phyloP scores from a whole-genome alignment of 2,113 vertebrate genomes.

The Triplophysa dalaica region DNA sequence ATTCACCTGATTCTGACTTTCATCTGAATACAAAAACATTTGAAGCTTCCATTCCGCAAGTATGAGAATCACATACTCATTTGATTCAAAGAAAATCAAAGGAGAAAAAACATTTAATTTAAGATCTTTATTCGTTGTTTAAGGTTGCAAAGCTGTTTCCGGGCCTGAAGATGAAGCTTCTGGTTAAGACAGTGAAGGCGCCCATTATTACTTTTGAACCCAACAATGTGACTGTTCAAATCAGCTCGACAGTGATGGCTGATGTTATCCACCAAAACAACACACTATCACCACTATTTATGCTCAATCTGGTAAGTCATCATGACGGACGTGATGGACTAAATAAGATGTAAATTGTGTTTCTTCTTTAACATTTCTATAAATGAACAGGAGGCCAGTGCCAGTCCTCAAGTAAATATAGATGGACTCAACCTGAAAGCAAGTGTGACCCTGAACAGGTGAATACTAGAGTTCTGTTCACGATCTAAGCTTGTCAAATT shows the following conservation, averaged over 20 bases:
- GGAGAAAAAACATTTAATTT: not conserved
- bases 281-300: constrained; percentile 70
- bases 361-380: not conserved
- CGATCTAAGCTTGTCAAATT: too few relatives aligned
- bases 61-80: constrained; percentile 36
- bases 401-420: constrained; percentile 62
- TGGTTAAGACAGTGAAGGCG: constrained; percentile 57
- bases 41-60: constrained; percentile 67
- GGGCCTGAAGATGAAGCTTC: constrained; percentile 69
- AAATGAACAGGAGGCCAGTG: constrained; percentile 60
- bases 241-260: constrained; percentile 57
- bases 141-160: constrained; percentile 71
- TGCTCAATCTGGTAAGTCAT: constrained; percentile 69
- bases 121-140: not conserved
- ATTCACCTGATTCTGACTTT: constrained; percentile 66
- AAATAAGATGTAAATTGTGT: too few relatives aligned
- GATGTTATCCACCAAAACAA: constrained; percentile 71
- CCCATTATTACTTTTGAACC: constrained; percentile 62
- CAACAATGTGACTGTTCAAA: constrained; percentile 62
- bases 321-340: not conserved
- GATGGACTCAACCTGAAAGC: constrained; percentile 63
- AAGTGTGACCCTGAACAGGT: constrained; percentile 69
- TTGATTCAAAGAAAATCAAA: not conserved
- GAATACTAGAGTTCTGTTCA: constrained; percentile 50
- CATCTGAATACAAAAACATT: constrained; percentile 72